Base-by-base conservation (phyloP, 2,888 invertebrate genomes). In the Stegana nigrithorax region DNA sequence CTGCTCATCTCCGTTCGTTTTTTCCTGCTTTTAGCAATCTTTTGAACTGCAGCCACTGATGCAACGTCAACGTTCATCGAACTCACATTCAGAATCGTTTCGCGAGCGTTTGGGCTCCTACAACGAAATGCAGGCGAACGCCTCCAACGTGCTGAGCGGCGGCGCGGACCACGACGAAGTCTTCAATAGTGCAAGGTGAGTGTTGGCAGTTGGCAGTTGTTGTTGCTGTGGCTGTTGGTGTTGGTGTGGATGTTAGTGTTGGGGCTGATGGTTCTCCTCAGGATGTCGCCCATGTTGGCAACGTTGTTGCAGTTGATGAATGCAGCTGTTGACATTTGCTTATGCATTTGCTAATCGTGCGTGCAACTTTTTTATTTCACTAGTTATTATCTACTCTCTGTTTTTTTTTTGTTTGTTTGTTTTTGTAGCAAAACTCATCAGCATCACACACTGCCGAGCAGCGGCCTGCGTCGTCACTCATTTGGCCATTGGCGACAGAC, bases 91-190 rank as follows among this genome's bases (percentile, higher is more conserved):
- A 65, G 85, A 83, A 61, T 68, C 78, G 61, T 83, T 80, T 72
- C 84, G 86, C 64, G 84, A 84, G 64, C 81, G 86, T 63, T 74
- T 86, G 60, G 83, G 83, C 63, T 85, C 84, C 65, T 85, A 83
- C 68, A 85, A 84, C 64, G 86, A 86, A 72, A 79, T 85, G 39
- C 72, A 81, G 39, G 17, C 14, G 2, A 70, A 69, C 60, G 78
- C 74, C 67, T 71, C 71, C 36, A 69, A 69, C 51, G 73, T 70
- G 42, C 73, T 73, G 42, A 73, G 77, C 25, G 72, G 73, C 17
- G 72, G 62, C 27, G 64, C 67, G 26, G 81, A 85, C 25, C 81
- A 80, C 63, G 84, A 85, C 71, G 86, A 86, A 69, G 83, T 84
- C 61, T 85, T 86, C 68, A 80, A 78, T 73, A 32, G 26, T 26